Conservation (phyloP, 2,888 invertebrate species). For the Tipula helvola region DNA sequence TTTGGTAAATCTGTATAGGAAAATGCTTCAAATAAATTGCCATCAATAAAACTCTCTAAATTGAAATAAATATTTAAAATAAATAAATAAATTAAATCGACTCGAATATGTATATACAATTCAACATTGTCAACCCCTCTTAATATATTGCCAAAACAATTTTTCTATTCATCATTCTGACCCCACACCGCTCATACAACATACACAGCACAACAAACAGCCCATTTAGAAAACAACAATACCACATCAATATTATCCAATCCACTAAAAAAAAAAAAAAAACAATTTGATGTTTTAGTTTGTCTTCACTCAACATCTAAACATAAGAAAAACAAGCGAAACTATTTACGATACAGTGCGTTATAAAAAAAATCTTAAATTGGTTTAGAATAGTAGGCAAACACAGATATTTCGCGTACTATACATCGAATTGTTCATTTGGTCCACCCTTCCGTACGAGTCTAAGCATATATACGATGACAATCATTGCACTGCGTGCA, state of each 20-base stretch:
- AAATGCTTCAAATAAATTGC: neutral
- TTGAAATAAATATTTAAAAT: neutral
- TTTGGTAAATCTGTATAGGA: neutral
- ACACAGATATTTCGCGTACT: no score
- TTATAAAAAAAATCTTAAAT: neutral
- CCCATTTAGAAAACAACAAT: neutral
- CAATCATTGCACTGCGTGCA: neutral
- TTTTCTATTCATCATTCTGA: neutral
- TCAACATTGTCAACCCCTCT: neutral
- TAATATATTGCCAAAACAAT: neutral
- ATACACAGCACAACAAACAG: neutral
- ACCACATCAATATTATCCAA: neutral
- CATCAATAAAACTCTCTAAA: neutral
- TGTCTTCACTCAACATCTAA: neutral
- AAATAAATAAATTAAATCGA: neutral
- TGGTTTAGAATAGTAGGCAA: neutral
- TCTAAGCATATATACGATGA: neutral
- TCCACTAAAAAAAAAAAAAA: neutral
- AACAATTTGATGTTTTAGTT: neutral
- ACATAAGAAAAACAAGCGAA: neutral
- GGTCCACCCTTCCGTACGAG: neutral
- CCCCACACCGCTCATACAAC: neutral
- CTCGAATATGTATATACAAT: neutral
- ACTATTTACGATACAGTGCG: neutral
- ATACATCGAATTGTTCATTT: neutral